Evolutionary conservation across 2,888 invertebrate genomes (phyloP).

Genomic region (Diadegma fenestrale): DNA sequence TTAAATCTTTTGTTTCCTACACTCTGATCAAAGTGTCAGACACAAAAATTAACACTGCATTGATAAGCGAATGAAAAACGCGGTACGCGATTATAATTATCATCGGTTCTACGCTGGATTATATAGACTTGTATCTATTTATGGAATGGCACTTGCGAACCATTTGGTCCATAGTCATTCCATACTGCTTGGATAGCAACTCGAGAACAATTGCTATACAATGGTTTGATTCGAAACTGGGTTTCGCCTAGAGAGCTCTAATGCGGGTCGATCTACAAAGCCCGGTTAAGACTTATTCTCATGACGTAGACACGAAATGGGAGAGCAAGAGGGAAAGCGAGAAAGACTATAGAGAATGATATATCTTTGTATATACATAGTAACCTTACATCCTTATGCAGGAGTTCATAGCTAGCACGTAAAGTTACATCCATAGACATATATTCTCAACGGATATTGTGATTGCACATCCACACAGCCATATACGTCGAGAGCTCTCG

Average conservation of each 20-base stretch:
- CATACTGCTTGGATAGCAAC: constrained; percentile 34
- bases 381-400: constrained; percentile 48
- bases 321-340: constrained; percentile 1
- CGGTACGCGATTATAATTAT: neutral
- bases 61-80: neutral
- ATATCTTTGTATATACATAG: constrained; percentile 36
- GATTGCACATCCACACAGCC: constrained; percentile 19
- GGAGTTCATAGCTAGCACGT: constrained; percentile 14
- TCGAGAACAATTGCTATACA: constrained; percentile 53
- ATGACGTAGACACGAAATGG: constrained; percentile 32
- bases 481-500: constrained; percentile 39
- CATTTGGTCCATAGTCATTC: constrained; percentile 29
- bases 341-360: constrained; percentile 29
- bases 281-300: constrained; percentile 54
- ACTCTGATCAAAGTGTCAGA: neutral
- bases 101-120: neutral
- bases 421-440: constrained; percentile 31
- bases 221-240: constrained; percentile 54
- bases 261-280: constrained; percentile 62
- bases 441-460: constrained; percentile 33
- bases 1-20: neutral
- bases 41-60: neutral
- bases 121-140: neutral
- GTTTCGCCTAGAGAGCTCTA: constrained; percentile 53
- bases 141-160: constrained; percentile 28